These are phyloP conservation scores for Tetheella fluctuosa DNA, from an alignment of 2,888 invertebrate genomes.

Conservation along the genomic window DNA sequence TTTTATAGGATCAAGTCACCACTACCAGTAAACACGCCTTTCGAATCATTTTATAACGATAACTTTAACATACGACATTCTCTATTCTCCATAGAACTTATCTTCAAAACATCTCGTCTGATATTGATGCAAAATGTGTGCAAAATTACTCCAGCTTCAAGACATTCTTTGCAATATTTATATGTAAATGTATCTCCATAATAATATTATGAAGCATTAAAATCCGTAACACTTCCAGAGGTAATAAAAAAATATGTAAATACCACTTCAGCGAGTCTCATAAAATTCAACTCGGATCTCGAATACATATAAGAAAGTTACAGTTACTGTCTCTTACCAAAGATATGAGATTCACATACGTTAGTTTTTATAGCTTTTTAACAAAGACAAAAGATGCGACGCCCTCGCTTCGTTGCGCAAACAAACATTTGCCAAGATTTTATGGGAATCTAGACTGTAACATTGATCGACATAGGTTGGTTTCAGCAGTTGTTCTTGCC, in stretches of 20 bases:
- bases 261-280: background rate
- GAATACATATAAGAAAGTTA: constrained; percentile 4
- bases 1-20: no score
- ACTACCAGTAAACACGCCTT: no score
- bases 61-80: no score
- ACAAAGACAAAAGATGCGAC: constrained; percentile 2
- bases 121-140: no score
- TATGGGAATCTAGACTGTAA: background rate
- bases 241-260: constrained; percentile 6
- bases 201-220: background rate
- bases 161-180: background rate
- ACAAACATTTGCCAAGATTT: background rate
- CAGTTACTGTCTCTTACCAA: constrained; percentile 6
- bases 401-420: background rate
- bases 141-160: background rate
- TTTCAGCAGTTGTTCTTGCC: no score
- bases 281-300: constrained; percentile 1
- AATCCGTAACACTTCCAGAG: constrained; percentile 5
- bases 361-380: background rate
- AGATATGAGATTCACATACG: background rate
- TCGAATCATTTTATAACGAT: no score
- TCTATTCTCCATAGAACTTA: no score
- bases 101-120: no score
- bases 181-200: background rate
- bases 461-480: no score